Percentiles rank a stretch among this genome's conserved stretches.
phyloP scores from a whole-genome alignment of 2,113 vertebrate species.

The Callithrix jacchus region DNA sequence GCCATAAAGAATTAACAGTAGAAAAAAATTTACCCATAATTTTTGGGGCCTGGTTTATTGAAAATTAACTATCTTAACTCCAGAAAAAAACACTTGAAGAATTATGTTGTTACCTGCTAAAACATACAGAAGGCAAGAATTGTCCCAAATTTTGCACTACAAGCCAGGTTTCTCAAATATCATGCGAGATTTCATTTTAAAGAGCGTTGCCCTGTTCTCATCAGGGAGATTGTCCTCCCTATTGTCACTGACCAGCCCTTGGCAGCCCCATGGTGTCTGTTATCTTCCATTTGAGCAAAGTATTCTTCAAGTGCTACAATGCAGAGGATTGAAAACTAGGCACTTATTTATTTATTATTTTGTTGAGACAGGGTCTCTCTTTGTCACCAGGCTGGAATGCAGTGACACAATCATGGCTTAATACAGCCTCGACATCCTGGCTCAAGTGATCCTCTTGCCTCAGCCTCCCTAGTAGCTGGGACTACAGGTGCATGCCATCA shows the following conservation, averaged over 20 bases:
- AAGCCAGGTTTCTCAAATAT: neutral
- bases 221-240: neutral
- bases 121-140: neutral
- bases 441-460: too few species aligned
- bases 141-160: neutral
- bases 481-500: too few species aligned
- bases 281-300: neutral
- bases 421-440: too few species aligned
- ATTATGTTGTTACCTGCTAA: neutral
- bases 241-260: neutral
- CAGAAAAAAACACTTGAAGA: neutral
- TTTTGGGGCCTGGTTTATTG: neutral
- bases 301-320: neutral
- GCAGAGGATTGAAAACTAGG: neutral
- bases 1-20: neutral
- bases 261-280: neutral
- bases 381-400: too few species aligned
- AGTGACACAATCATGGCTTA: too few species aligned
- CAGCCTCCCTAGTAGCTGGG: too few species aligned
- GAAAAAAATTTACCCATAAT: constrained; percentile 1
- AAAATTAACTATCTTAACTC: neutral
- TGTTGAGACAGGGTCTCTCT: too few species aligned
- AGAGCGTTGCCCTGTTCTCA: neutral
- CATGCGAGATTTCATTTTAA: neutral
- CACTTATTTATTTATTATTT: neutral